Evolutionary conservation across 30 jellyfish, hydroid and myxozoan species (phyloP).

Genomic region (Haliclystus octoradiatus): DNA sequence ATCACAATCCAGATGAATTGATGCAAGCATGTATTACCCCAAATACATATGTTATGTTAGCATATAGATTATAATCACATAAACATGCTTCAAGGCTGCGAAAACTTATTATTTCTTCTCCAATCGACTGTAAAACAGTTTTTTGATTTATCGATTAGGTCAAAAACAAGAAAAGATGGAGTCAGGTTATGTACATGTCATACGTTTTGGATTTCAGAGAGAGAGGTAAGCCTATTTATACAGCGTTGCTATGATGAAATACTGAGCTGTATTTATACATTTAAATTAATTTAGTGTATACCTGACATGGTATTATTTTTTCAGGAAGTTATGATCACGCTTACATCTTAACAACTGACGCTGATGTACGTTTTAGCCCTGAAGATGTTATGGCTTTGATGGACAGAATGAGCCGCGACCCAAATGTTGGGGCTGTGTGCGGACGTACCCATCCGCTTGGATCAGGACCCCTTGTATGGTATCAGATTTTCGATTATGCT

Average conservation of each 20-base stretch:
- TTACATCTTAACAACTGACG: conserved; percentile 79
- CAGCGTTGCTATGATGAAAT: no score
- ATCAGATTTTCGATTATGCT: conserved; percentile 78
- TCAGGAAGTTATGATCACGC: conserved; percentile 37
- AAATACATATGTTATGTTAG: no score
- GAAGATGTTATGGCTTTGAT: conserved; percentile 73
- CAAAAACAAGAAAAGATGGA: conserved; percentile 83
- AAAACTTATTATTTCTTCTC: not conserved
- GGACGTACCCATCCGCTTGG: conserved; percentile 91
- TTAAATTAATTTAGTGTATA: no score
- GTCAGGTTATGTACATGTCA: conserved; percentile 96
- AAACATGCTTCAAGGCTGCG: not conserved
- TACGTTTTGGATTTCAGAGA: conserved; percentile 64
- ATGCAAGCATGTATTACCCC: no score
- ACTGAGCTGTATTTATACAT: not conserved
- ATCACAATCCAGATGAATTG: no score
- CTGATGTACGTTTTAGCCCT: conserved; percentile 69
- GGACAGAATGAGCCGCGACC: conserved; percentile 82
- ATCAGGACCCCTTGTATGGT: conserved; percentile 73
- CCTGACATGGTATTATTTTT: not conserved
- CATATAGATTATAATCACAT: no score
- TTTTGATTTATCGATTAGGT: conserved; percentile 39
- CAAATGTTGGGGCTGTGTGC: conserved; percentile 80
- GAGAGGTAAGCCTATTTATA: not conserved
- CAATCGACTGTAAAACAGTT: not conserved